phyloP scores from a whole-genome alignment of 2,113 vertebrate genomes.

The Phocoena sinus region DNA sequence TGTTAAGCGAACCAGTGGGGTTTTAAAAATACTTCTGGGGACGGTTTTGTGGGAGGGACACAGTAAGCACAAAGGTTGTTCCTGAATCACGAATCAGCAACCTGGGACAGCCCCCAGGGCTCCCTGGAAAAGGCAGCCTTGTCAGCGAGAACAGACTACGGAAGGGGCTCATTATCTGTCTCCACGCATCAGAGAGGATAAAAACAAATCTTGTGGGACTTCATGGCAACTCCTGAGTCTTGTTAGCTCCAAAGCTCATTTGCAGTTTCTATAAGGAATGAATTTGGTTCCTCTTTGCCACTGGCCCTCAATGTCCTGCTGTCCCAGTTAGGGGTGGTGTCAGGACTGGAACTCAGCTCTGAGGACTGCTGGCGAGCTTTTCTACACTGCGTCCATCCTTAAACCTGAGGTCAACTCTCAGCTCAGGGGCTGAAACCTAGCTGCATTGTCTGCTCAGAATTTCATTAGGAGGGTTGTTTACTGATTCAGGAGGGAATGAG shows the following conservation, averaged over 20 bases:
- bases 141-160: not conserved
- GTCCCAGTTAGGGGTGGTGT: not conserved
- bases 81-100: not conserved
- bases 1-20: not conserved
- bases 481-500: not conserved
- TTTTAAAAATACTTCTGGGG: not conserved
- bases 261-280: not conserved
- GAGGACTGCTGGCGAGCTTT: not conserved
- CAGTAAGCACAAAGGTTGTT: not conserved
- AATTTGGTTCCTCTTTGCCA: not conserved
- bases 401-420: not conserved
- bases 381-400: accelerated
- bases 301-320: not conserved
- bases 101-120: not conserved
- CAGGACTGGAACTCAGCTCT: not conserved
- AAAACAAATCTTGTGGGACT: not conserved
- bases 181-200: not conserved
- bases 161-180: not conserved
- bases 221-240: not conserved
- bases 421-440: not conserved
- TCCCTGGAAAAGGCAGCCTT: not conserved
- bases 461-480: not conserved
- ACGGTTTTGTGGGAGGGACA: not conserved
- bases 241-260: not conserved
- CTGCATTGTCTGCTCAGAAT: not conserved